Base-by-base conservation (phyloP, 2,113 vertebrate species). In the Erpornis zantholeuca region DNA sequence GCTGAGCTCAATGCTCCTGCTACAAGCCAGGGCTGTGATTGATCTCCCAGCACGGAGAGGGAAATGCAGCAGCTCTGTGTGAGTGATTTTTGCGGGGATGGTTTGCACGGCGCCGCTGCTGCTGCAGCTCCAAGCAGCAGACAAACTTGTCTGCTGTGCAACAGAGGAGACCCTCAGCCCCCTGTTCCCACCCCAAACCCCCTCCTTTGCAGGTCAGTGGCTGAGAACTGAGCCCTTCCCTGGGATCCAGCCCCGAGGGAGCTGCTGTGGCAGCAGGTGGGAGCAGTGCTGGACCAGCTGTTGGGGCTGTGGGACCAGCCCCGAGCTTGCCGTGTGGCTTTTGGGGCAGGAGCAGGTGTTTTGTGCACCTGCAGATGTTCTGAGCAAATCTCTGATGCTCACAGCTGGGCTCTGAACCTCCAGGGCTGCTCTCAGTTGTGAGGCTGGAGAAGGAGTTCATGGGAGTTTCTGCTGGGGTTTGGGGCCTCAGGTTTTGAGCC, bases 321-420 rank as follows among this genome's bases (percentile, higher is more conserved):
- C 38, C 0, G 7, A 21, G 72, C 1, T 13, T 7, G 24, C 9
- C 1, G 4, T 2, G 18, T 25, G 0, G 6, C 18, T 92, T 60
- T 10, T 36, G 79, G 88, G 86, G 68, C 59, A 65, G 86, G 45
- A 86, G 27, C 80, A 90, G 93, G 10, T 92, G 83, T 86, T 79
- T 1, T 1, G 8, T 31, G 80, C 25, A 0, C 23, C 83, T 61
- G 47, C 94, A 94, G 71, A 60, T 92, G 91, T 88, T 91, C 17
- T 42, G 21, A 94, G 72, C 45, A 20, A 45, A 88, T 47, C 68
- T 54, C n/a, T 36, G 3, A 11, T 2, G 38, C 52, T 94, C 54
- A 40, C 91, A 89, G 63, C 68, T 94, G 93, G 49, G 53, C 40
- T 68, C 20, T 17, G 44, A 76, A 21, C 75, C 57, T 71, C 1